Conservation (phyloP, 1,140 invertebrate genomes). For the Papilio helenus region DNA sequence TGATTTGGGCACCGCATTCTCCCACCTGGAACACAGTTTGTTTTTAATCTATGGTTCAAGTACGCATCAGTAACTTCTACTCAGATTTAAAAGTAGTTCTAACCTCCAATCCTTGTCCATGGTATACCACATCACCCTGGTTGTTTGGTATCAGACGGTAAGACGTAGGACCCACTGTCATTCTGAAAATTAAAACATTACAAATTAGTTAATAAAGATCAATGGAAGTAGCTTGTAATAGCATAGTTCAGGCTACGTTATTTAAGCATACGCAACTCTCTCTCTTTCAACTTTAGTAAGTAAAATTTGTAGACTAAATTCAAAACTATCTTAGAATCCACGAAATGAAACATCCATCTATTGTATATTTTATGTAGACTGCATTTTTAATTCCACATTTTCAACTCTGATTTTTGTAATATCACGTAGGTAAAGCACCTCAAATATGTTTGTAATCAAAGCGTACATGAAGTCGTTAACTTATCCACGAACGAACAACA, state of each 20-base stretch:
- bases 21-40: conserved; percentile 78
- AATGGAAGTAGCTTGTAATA: not conserved
- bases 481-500: not conserved
- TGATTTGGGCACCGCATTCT: conserved; percentile 87
- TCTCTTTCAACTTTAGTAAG: too few relatives aligned
- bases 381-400: not conserved
- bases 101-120: conserved; percentile 66
- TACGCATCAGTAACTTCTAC: not conserved
- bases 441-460: conserved; percentile 9
- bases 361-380: not conserved
- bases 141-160: conserved; percentile 61
- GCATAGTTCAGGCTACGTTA: not conserved
- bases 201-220: not conserved
- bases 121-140: conserved; percentile 64
- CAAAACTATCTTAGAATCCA: not conserved
- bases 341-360: not conserved
- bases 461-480: not conserved
- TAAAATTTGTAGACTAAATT: too few relatives aligned
- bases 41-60: not conserved
- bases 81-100: conserved; percentile 22
- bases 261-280: not conserved
- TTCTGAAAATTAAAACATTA: conserved; percentile 53
- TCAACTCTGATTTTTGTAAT: not conserved
- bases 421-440: not conserved
- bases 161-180: conserved; percentile 61